Evolutionary conservation across 2,888 invertebrate genomes (phyloP), one percentile per base, ranked within the genome.

Genomic region (Drosophila anomalata): DNA sequence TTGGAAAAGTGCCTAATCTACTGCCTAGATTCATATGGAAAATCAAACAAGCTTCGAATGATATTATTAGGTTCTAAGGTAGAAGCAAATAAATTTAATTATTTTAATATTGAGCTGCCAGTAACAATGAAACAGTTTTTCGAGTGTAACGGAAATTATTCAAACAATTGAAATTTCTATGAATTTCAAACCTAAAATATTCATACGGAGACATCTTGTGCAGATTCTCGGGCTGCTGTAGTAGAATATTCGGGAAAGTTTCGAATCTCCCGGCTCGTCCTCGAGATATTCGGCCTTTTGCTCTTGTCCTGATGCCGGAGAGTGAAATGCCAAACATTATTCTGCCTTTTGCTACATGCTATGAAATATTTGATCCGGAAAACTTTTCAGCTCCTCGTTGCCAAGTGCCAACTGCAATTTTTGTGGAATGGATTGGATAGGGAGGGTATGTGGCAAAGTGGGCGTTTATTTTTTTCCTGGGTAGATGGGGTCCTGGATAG

Each of bases 321-420:
- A 17, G 29, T 17, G 31, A 54, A 50, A 57, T 57, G 20, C 50
- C 50, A 57, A 57, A 50, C 50, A 57, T 57, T 48, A 50, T 47
- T 26, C 39, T 22, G 46, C 46, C 24, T 47, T 31, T 22, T 46
- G 46, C 24, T 36, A 24, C 48, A 41, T 41, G 50, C 29, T 57
- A 29, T 57, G 48, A 50, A 50, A 57, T 42, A 57, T 50, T 57
- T 50, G 39, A 39, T 29, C 29, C 22, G 14, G 17, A 14, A 56
- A 56, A 57, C 48, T 41, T 57, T 50, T 48, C 20, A 39, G 46
- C 29, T 54, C 17, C 26, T 55, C 42, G 17, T 22, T 53, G 41
- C 39, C 56, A 50, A 57, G 47, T 57, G 47, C 39, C 39, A 57
- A 50, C 48, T 57, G 48, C 57, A 57, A 48, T 57, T 50, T 59